Evolutionary conservation across 2,113 vertebrate genomes (phyloP).

Genomic region (Hystrix cristata): DNA sequence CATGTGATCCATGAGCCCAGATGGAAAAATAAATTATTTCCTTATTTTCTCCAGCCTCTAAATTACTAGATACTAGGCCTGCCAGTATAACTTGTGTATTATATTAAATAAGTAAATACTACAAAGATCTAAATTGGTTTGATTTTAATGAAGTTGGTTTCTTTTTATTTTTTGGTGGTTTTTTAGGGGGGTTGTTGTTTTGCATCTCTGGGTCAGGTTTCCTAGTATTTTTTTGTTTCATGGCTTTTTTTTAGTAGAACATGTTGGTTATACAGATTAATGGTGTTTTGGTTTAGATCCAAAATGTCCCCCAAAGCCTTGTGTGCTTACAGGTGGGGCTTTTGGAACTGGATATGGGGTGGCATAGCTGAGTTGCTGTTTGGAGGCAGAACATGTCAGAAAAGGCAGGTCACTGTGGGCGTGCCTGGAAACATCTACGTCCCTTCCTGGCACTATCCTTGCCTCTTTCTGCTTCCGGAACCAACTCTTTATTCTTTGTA

Average conservation of each 20-base stretch:
- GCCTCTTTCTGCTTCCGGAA: background rate
- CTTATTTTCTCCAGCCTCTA: slow-evolving; percentile 16
- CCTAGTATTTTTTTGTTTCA: background rate
- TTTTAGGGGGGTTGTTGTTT: too few species aligned
- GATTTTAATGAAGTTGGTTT: background rate
- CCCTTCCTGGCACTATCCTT: background rate
- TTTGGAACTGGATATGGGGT: background rate
- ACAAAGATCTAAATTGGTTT: background rate
- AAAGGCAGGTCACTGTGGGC: background rate
- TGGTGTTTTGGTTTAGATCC: background rate
- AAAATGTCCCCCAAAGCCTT: background rate
- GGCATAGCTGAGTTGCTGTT: background rate
- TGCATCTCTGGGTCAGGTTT: background rate
- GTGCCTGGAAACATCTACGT: background rate
- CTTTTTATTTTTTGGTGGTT: background rate
- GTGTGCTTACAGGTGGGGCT: background rate
- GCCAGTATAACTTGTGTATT: background rate
- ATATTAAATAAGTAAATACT: background rate
- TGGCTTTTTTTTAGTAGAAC: background rate
- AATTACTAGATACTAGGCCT: background rate
- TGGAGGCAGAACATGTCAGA: background rate
- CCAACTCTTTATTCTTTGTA: background rate
- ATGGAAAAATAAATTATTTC: background rate
- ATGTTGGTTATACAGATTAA: background rate
- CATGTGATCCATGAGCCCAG: background rate